These are phyloP conservation scores for Staurois parvus DNA, from an alignment of 2,797 vertebrate genomes.

Conservation along the genomic window DNA sequence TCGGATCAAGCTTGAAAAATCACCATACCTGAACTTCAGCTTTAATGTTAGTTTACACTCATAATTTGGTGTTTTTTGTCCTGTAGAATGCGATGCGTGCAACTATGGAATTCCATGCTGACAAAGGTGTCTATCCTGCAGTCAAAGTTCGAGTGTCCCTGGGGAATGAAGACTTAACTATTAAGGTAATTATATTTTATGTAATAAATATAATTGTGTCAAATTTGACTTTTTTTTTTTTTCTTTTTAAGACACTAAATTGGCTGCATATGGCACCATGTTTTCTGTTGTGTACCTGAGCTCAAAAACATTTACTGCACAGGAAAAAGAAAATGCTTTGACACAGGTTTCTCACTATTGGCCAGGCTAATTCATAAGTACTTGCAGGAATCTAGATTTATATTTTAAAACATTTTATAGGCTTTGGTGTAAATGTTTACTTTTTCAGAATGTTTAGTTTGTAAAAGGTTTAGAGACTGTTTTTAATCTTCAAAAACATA, in stretches of 20 bases:
- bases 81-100: conserved; percentile 97
- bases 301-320: background rate
- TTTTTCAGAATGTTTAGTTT: background rate
- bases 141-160: conserved; percentile 85
- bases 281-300: background rate
- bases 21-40: no score
- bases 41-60: background rate
- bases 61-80: conserved; percentile 15
- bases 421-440: background rate
- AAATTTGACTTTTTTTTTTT: background rate
- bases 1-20: no score
- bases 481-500: no score
- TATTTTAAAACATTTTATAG: background rate
- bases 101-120: conserved; percentile 91
- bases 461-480: no score
- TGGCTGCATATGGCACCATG: background rate
- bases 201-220: background rate
- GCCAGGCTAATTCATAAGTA: background rate
- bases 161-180: conserved; percentile 91
- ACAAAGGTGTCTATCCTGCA: conserved; percentile 85
- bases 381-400: background rate
- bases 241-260: no score
- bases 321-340: background rate
- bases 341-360: background rate
- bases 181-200: conserved; percentile 81